Conservation (phyloP, 2,888 invertebrate species). For the Crocallis elinguaria region DNA sequence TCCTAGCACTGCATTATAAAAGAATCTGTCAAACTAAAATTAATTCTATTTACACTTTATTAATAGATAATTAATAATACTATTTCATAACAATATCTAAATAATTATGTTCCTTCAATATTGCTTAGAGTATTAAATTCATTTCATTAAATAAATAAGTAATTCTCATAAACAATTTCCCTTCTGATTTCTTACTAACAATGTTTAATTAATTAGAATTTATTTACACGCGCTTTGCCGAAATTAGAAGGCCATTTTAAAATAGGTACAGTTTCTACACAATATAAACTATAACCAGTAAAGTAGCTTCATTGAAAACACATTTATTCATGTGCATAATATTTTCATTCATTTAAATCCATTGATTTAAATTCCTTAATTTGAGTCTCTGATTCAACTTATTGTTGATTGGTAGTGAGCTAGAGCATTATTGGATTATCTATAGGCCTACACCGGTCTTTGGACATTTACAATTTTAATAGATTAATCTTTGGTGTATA, state of each 20-base stretch:
- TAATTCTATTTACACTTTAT: too few species aligned
- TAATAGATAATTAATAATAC: too few species aligned
- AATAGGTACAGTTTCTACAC: conserved; percentile 51
- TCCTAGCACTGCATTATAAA: too few species aligned
- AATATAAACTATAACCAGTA: neutral
- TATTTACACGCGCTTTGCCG: conserved; percentile 55
- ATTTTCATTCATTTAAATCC: neutral
- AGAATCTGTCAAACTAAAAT: neutral
- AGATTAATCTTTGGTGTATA: too few species aligned
- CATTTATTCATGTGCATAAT: neutral
- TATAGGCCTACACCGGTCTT: too few species aligned
- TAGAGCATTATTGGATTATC: too few species aligned
- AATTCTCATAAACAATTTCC: conserved; percentile 10
- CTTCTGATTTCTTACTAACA: neutral
- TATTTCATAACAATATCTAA: neutral
- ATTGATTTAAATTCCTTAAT: neutral
- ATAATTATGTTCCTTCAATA: conserved; percentile 7
- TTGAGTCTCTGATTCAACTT: too few species aligned
- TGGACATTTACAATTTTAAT: too few species aligned
- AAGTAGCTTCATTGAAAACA: neutral
- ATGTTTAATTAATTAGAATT: conserved; percentile 9
- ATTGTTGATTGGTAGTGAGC: too few species aligned
- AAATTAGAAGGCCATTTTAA: conserved; percentile 54
- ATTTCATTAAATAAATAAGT: conserved; percentile 27
- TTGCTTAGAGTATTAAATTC: conserved; percentile 33